A percentile compares a stretch with the other conserved stretches of the same genome.
phyloP scores from a whole-genome alignment of 2,888 invertebrate species.

The Leptopterna dolabrata region DNA sequence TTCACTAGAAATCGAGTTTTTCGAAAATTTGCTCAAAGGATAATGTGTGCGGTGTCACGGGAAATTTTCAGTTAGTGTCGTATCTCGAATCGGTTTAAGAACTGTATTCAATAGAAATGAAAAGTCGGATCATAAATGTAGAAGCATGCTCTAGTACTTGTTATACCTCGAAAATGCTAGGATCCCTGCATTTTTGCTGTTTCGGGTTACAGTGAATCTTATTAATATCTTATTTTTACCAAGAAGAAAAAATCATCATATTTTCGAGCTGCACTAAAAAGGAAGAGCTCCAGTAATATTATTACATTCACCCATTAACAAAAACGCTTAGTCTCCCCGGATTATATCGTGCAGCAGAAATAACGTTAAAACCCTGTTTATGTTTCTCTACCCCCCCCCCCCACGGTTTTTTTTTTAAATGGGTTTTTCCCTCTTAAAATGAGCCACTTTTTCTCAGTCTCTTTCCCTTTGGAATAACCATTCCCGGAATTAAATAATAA shows the following conservation, averaged over 20 bases:
- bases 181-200: no score
- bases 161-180: no score
- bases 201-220: no score
- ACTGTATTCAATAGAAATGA: no score
- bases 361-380: neutral
- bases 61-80: no score
- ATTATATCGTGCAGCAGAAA: neutral
- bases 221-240: no score
- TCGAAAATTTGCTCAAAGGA: no score
- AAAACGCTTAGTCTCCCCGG: neutral
- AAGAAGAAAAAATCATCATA: neutral
- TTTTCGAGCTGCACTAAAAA: neutral
- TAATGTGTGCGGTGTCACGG: no score
- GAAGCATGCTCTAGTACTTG: no score
- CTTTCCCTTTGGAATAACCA: neutral
- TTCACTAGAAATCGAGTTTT: no score
- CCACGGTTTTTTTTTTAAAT: neutral
- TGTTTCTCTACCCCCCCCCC: neutral
- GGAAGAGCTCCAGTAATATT: neutral
- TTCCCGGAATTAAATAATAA: slow-evolving; percentile 36
- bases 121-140: no score
- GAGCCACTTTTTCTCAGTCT: neutral
- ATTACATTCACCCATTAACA: neutral
- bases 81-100: no score
- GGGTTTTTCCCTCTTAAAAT: neutral